Conservation (phyloP, 2,888 invertebrate genomes). For the Drosophila nigricruria region DNA sequence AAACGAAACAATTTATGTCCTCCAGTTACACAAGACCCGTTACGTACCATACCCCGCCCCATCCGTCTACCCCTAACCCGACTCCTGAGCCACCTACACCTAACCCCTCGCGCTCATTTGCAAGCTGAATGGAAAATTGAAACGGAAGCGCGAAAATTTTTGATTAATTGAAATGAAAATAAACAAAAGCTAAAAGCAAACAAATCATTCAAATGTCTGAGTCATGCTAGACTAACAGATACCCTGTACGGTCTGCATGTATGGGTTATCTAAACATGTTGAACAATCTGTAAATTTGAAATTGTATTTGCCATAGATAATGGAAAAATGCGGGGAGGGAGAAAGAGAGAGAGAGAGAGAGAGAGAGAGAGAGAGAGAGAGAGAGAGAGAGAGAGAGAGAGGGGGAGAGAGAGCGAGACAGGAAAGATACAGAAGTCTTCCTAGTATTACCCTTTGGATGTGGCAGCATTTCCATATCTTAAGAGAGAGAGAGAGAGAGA, state of each 20-base stretch:
- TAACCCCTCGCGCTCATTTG: neutral
- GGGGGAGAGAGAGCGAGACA: too few relatives aligned
- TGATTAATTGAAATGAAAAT: conserved; percentile 71
- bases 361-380: neutral
- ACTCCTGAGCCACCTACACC: neutral
- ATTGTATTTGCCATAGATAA: neutral
- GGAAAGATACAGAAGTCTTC: too few relatives aligned
- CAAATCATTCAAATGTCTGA: conserved; percentile 5
- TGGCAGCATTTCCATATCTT: too few relatives aligned
- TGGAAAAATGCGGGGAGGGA: too few relatives aligned
- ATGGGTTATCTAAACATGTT: neutral
- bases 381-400: neutral
- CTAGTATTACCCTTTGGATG: too few relatives aligned
- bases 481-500: too few relatives aligned
- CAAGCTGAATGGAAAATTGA: conserved; percentile 29
- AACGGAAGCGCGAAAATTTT: conserved; percentile 67
- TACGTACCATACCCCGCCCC: neutral
- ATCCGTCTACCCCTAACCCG: neutral
- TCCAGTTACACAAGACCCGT: conserved; percentile 25
- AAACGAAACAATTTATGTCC: conserved; percentile 61
- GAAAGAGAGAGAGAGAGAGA: neutral
- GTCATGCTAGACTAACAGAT: neutral
- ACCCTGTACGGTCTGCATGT: neutral
- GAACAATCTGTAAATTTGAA: too few relatives aligned
- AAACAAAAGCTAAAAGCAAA: conserved; percentile 30